Percentiles rank a stretch among this genome's conserved stretches.
Evolutionary conservation across 23 tunicate genomes (phyloP).

Genomic region (Clavelina lepadiformis): DNA sequence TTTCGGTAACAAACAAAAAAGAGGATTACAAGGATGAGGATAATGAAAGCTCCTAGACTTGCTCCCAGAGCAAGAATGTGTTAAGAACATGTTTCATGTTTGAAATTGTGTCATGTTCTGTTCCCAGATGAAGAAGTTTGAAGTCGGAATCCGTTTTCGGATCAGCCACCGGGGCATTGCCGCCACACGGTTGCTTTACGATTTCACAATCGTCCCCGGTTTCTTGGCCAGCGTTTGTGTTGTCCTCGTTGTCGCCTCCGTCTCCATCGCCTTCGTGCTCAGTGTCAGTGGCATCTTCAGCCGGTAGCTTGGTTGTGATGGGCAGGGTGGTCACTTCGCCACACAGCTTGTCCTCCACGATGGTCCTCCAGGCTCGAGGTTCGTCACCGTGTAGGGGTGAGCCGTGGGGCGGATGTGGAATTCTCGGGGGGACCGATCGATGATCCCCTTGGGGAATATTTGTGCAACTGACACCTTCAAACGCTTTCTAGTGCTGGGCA

Average conservation of each 20-base stretch:
- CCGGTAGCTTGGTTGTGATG: neutral
- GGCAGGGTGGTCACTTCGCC: constrained; percentile 36
- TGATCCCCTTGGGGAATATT: constrained; percentile 4
- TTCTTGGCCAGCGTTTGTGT: neutral
- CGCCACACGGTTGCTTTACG: neutral
- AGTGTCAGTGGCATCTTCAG: neutral
- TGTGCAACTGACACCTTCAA: constrained; percentile 34
- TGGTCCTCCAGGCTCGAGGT: constrained; percentile 35
- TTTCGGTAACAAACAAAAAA: too few species aligned
- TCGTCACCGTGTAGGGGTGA: constrained; percentile 32
- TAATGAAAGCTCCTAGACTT: too few species aligned
- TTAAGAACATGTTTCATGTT: too few species aligned
- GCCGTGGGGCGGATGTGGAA: constrained; percentile 21
- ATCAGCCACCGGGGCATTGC: too few species aligned
- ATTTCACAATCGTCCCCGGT: neutral
- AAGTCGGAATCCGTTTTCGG: too few species aligned
- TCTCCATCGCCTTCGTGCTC: neutral
- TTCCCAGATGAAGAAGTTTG: too few species aligned
- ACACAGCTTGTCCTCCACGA: constrained; percentile 49
- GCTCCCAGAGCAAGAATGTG: too few species aligned
- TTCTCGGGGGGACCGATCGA: neutral
- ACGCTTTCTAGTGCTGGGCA: constrained; percentile 28
- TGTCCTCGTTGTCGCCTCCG: neutral
- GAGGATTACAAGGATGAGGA: too few species aligned
- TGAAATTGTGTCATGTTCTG: too few species aligned